Evolutionary conservation across 2,797 vertebrate genomes (phyloP).

Genomic region (Hybognathus amarus): DNA sequence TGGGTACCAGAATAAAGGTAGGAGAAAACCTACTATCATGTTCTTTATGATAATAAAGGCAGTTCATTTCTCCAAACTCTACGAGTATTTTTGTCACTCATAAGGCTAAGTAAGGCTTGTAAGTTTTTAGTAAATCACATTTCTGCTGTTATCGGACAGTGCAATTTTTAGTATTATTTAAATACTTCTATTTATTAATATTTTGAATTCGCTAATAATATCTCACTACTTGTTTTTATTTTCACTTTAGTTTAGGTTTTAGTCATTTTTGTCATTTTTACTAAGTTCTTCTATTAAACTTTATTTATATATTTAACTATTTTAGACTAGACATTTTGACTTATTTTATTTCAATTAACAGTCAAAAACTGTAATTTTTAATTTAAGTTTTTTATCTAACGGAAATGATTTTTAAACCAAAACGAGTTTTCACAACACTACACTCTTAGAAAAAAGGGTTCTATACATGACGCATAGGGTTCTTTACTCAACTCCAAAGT

Average conservation of each 20-base stretch:
- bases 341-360: not conserved
- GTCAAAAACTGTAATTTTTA: not conserved
- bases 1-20: not conserved
- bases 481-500: too few species aligned
- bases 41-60: not conserved
- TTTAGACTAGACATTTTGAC: not conserved
- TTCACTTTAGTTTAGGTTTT: not conserved
- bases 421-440: not conserved
- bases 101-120: too few species aligned
- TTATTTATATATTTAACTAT: not conserved
- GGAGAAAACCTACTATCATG: not conserved
- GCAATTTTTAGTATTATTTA: not conserved
- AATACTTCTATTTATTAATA: not conserved
- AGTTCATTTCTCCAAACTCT: not conserved
- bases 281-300: not conserved
- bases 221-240: not conserved
- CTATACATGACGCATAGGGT: too few species aligned
- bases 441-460: too few species aligned
- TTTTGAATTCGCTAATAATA: not conserved
- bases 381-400: not conserved
- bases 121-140: not conserved
- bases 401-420: not conserved
- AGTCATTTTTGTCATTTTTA: not conserved
- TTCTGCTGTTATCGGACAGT: not conserved
- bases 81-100: too few species aligned